Base-by-base conservation (phyloP, 2,888 invertebrate genomes). In the Rambutsinella grinnellia region DNA sequence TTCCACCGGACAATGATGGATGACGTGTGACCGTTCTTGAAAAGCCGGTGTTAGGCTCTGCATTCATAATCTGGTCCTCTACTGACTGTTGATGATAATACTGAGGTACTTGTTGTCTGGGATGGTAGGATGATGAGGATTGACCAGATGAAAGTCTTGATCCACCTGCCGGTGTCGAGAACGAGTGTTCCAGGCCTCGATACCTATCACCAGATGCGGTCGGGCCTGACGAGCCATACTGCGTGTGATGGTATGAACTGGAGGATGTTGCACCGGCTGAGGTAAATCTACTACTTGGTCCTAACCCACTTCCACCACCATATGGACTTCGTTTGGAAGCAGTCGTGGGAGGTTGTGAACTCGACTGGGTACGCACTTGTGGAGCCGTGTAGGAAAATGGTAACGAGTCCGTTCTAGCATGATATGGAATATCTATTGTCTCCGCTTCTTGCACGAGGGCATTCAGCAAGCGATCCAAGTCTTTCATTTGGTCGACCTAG, bases 341-440 rank as follows among this genome's bases (percentile, higher is more conserved):
- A 13, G 70, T 21, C n/a, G 61, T 21, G 2, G 51, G 69, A 61
- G 69, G 60, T 13, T 69, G 75, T 61, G 72, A 76, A 67, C 36
- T 72, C 36, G 67, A 61, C 60, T 66, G 71, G 51, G 65, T 58
- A 27, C 61, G 69, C 26, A 67, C 74, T 21, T 71, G 36, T 0
- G 76, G 75, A 19, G 80, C 78, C 15, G 80, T 79, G 90, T 96
- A 96, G 72, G 94, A 93, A 88, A 95, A 95, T 79, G 96, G 96
- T 85, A 93, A 91, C 85, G 94, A 93, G 87, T 95, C 93, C 84
- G 93, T 92, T 85, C 95, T 90, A 85, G 95, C 95, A 92, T 96
- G 95, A 88, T 96, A 96, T 84, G 96, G 95, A 63, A 83, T 81
- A 71, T 84, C 84, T 56, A 84, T 84, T 17, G 80, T 80, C 21